Evolutionary conservation across 2,797 vertebrate species (phyloP).

Genomic region (Phaenicophaeus curvirostris): DNA sequence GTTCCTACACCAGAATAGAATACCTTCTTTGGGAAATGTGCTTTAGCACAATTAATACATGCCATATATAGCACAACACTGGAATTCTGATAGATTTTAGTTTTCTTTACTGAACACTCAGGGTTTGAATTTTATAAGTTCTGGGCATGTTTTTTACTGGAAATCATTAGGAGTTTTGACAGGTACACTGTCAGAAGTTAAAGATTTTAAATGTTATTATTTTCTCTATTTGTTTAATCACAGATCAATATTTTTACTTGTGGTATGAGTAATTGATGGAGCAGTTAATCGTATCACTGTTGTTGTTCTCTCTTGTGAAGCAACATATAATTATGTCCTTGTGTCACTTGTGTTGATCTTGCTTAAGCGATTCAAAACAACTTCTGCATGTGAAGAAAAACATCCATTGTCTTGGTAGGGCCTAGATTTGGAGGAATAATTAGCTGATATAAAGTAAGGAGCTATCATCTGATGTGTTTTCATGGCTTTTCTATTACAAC

Average conservation of each 20-base stretch:
- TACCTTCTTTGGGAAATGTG: background rate
- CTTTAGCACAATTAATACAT: background rate
- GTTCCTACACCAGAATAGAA: background rate
- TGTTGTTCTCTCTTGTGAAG: background rate
- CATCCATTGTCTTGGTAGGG: background rate
- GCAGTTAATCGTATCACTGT: background rate
- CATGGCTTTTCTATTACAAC: slow-evolving; percentile 17
- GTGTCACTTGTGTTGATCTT: background rate
- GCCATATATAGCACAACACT: background rate
- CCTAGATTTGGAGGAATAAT: background rate
- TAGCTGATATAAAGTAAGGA: background rate
- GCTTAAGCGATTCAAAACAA: background rate
- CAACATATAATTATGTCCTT: background rate
- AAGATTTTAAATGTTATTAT: slow-evolving; percentile 4
- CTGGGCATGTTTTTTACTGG: too few relatives aligned
- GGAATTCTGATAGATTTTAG: background rate
- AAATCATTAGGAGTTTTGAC: background rate
- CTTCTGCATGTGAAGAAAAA: background rate
- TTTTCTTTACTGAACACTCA: background rate
- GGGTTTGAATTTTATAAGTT: background rate
- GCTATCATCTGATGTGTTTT: background rate
- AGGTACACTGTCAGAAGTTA: background rate
- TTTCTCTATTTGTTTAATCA: slow-evolving; percentile 16
- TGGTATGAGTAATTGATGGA: background rate
- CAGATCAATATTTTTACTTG: slow-evolving; percentile 17